Evolutionary conservation across 1,140 invertebrate genomes (phyloP).

Genomic region (Pinna nobilis): DNA sequence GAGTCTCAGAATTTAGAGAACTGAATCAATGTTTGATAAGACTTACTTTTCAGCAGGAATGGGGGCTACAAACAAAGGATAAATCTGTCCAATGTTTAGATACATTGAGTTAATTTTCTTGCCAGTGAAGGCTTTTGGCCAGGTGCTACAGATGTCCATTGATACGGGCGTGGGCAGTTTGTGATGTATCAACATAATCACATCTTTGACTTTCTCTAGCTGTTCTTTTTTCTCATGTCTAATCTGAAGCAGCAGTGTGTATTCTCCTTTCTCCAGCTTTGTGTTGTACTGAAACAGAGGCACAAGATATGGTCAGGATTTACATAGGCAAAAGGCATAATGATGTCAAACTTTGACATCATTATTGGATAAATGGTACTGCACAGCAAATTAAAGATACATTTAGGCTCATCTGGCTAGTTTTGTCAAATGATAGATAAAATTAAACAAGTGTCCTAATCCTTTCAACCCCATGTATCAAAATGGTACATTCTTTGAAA

Average conservation of each 20-base stretch:
- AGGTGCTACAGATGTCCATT: conserved; percentile 86
- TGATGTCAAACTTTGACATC: too few relatives aligned
- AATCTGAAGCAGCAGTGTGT: conserved; percentile 88
- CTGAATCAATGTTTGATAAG: neutral
- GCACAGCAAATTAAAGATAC: too few relatives aligned
- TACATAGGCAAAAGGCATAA: neutral
- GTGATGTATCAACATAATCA: conserved; percentile 85
- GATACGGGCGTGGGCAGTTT: conserved; percentile 84
- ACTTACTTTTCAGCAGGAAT: conserved; percentile 84
- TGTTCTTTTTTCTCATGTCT: conserved; percentile 91
- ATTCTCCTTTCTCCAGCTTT: conserved; percentile 98
- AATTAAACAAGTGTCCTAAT: neutral
- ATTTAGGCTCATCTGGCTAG: too few relatives aligned
- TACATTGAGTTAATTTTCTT: conserved; percentile 84
- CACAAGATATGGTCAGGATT: neutral
- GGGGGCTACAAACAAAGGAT: conserved; percentile 86
- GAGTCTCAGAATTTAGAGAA: too few relatives aligned
- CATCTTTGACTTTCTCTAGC: conserved; percentile 87
- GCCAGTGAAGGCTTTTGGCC: conserved; percentile 78
- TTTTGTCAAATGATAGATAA: neutral
- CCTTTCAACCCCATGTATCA: too few relatives aligned
- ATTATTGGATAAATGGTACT: too few relatives aligned
- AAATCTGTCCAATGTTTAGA: conserved; percentile 79
- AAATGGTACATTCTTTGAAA: too few relatives aligned
- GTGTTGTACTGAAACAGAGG: conserved; percentile 82